phyloP scores from a whole-genome alignment of 92 coral and sea anemone species.

The Porites divaricata region DNA sequence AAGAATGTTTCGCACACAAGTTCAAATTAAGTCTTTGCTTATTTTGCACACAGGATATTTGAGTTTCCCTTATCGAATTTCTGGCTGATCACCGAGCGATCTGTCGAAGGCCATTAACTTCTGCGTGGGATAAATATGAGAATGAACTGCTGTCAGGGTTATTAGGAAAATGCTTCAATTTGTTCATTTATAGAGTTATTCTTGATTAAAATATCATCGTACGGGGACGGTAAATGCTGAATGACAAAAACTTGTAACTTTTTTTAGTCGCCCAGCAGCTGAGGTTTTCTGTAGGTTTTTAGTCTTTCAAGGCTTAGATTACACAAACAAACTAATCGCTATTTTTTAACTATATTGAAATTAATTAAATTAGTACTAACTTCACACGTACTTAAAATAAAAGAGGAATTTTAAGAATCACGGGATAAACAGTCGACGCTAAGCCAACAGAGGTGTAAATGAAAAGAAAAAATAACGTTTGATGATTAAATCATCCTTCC shows the following conservation, averaged over 20 bases:
- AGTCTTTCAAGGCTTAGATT: neutral
- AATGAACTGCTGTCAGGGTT: constrained; percentile 45
- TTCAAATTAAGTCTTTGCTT: constrained; percentile 2
- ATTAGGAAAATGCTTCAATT: constrained; percentile 41
- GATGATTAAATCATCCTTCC: neutral
- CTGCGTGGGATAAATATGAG: constrained; percentile 44
- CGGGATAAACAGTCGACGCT: neutral
- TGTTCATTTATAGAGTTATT: constrained; percentile 31
- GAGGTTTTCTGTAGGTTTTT: neutral
- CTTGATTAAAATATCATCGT: constrained; percentile 15
- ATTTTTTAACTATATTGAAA: neutral
- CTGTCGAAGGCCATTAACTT: neutral
- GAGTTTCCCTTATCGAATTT: constrained; percentile 6
- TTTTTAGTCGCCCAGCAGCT: neutral
- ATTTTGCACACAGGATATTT: neutral
- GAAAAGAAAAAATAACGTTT: constrained; percentile 10
- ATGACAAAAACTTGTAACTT: neutral
- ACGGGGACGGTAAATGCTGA: neutral
- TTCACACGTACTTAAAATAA: neutral
- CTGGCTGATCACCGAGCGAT: constrained; percentile 12
- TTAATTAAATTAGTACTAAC: constrained; percentile 27
- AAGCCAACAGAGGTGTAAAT: neutral
- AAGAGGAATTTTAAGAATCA: constrained; percentile 1
- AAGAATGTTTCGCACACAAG: neutral
- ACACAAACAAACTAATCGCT: neutral